Evolutionary conservation across 2,888 invertebrate genomes (phyloP), one percentile per base, ranked within the genome.

Genomic region (Mythimna vitellina): DNA sequence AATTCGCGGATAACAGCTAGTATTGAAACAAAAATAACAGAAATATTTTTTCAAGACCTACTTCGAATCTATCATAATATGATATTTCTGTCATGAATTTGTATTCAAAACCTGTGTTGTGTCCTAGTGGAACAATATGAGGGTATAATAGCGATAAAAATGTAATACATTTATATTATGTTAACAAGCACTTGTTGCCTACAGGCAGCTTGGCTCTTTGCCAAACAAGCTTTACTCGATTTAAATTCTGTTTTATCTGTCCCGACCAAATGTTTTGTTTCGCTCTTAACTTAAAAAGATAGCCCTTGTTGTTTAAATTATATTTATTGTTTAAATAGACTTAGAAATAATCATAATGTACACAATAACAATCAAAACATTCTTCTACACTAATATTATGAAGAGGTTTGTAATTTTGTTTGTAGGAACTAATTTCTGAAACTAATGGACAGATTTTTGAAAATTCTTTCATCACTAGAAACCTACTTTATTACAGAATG

Each of bases 171-270:
- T 81, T 78, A 62, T 72, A 84, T 75, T 78, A 82, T 86, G 84
- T 78, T 67, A 76, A 73, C 74, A 68, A 71, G 82, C 77, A 90
- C 90, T 90, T 90, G 90, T 91, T 91, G 90, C 89, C 86, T 63
- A 57, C 38, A 70, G 75, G 79, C 73, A 64, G 61, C 73, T 78
- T 88, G 88, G 89, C 86, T 69, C 42, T 38, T 29, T 25, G 86
- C 88, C 90, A 89, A 87, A 82, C 80, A 70, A 60, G 71, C 63
- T 75, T 77, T 71, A 78, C 57, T 76, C 65, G 57, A 76, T 77
- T 81, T 82, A 77, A 82, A 84, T 81, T 78, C 74, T 71, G 61
- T 76, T 79, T 78, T 80, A 79, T 82, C 64, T 78, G 71, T 51
- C 25, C 54, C 74, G 71, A 9, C 62, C 67, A 72, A 83, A 76